phyloP scores from a whole-genome alignment of 2,888 invertebrate species.

The Apoda limacodes region DNA sequence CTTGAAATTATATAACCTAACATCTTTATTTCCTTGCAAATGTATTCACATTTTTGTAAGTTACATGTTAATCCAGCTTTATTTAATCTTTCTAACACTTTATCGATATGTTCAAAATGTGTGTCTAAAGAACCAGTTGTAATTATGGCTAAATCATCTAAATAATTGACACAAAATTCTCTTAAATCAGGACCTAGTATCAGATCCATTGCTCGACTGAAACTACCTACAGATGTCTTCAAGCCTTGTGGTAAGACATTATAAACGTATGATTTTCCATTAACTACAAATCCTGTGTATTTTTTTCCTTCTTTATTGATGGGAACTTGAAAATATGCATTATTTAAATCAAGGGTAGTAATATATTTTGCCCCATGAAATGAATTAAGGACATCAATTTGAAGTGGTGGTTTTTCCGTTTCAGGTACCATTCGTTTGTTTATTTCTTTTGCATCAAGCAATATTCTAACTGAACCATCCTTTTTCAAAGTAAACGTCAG shows the following conservation, averaged over 20 bases:
- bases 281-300: constrained; percentile 15
- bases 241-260: too few species aligned
- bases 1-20: constrained; percentile 18
- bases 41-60: constrained; percentile 12
- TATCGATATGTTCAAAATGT: constrained; percentile 20
- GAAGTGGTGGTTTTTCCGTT: constrained; percentile 11
- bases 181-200: constrained; percentile 20
- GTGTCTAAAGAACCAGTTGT: constrained; percentile 10
- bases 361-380: constrained; percentile 15
- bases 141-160: constrained; percentile 22
- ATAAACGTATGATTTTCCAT: too few species aligned
- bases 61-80: constrained; percentile 14
- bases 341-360: constrained; percentile 16
- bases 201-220: constrained; percentile 22
- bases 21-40: constrained; percentile 17
- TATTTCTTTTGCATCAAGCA: constrained; percentile 14
- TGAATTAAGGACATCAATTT: constrained; percentile 13
- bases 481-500: constrained; percentile 15
- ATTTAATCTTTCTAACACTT: constrained; percentile 5
- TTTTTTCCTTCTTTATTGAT: constrained; percentile 8
- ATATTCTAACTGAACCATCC: constrained; percentile 7
- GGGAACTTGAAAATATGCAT: constrained; percentile 19
- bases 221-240: constrained; percentile 21
- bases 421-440: constrained; percentile 15
- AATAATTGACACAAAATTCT: too few species aligned